Percentiles rank a stretch among this genome's conserved stretches.
These are phyloP conservation scores for Whitmania pigra DNA, from an alignment of 1,140 invertebrate genomes.

Conservation along the genomic window DNA sequence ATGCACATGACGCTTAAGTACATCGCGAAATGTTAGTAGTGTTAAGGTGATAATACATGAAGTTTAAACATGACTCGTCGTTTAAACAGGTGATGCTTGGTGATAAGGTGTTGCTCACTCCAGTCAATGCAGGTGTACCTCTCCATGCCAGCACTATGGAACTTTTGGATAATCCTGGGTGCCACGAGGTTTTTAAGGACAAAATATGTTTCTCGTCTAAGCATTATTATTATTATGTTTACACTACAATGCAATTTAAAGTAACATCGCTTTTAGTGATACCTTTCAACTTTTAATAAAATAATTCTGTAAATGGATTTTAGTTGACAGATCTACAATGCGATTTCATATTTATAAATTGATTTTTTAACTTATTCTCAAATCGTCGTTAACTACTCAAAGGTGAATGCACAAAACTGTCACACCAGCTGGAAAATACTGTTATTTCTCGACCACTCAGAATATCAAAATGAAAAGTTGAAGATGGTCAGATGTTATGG, in stretches of 20 bases:
- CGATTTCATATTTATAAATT: no score
- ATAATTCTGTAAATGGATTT: no score
- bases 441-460: constrained; percentile 86
- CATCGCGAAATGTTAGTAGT: not conserved
- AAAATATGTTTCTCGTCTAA: no score
- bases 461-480: constrained; percentile 76
- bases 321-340: no score
- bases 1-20: not conserved
- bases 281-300: no score
- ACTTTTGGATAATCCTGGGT: constrained; percentile 82
- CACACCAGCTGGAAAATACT: constrained; percentile 95
- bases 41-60: no score
- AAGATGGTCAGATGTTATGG: constrained; percentile 54
- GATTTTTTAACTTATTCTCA: no score
- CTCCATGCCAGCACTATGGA: constrained; percentile 85
- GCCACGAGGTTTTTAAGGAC: constrained; percentile 64
- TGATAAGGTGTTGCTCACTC: constrained; percentile 92
- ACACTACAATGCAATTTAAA: no score
- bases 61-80: not conserved
- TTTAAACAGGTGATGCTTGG: constrained; percentile 62
- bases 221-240: no score
- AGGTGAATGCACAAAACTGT: constrained; percentile 83
- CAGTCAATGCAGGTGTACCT: constrained; percentile 86
- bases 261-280: no score
- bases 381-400: no score